Base-by-base conservation (phyloP, 2,888 invertebrate species). In the Sarcophaga variegata region DNA sequence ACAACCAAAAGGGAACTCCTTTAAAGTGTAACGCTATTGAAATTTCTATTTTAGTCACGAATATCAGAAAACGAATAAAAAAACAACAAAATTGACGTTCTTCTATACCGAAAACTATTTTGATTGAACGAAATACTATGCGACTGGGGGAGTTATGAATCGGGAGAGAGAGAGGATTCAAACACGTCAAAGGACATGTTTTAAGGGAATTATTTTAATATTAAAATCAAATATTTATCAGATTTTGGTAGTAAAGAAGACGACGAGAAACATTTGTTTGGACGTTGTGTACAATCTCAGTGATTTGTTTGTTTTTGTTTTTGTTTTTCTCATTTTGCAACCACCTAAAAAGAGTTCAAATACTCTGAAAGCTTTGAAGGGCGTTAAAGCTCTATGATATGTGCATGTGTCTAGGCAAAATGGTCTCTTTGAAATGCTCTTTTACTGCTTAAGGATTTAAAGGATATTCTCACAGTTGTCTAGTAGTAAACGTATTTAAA, bases 201-300 rank as follows among this genome's bases (percentile, higher is more conserved):
- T 5, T 45, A 10, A 60, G 54, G 60, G 45, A 71, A 66, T 45
- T 77, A 17, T 25, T 81, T 74, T 25, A 25, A 67, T 72, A 67
- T 60, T 60, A n/a, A 74, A 64, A 74, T 66, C 25, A 66, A 72
- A 74, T 60, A 81, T 81, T 74, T 74, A 78, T 67, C 62, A 60
- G 49, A 60, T 67, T 54, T 54, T 54, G 8, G 2, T 37, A 37
- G 37, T 37, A 37, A 37, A 37, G 37, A 37, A 62, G 14, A 45
- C 25, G 8, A 62, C 8, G 12, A 63, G 2, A 64, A 25, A 64
- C 14, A 62, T 45, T 6, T 47, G 49, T 11, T 11, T 3, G 4
- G 54, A 17, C 22, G 47, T 47, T 69, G 45, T 69, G 20, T 20
- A 47, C 64, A 47, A 69, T 45, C 8, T 10, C 45, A 20, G 11